Evolutionary conservation across 1,140 invertebrate species (phyloP).

Genomic region (Bombus waltoni): DNA sequence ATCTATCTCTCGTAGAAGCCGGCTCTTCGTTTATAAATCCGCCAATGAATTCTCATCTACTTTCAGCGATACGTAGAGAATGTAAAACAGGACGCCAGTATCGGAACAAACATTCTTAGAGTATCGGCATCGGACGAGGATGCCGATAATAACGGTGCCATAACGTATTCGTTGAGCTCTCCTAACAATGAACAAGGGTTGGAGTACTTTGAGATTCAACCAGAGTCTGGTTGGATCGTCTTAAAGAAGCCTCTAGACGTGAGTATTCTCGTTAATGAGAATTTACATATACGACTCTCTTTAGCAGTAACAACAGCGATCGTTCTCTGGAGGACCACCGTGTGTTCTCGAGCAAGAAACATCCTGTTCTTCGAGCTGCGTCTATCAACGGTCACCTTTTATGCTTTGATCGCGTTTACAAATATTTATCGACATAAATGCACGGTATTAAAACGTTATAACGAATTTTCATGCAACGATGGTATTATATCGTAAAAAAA

Average conservation of each 20-base stretch:
- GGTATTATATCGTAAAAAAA: not conserved
- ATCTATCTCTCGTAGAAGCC: no score
- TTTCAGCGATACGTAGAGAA: slow-evolving; percentile 97
- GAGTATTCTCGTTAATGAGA: slow-evolving; percentile 85
- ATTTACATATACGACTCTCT: slow-evolving; percentile 60
- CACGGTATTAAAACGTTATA: no score
- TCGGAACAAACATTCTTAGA: slow-evolving; percentile 95
- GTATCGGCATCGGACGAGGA: slow-evolving; percentile 98
- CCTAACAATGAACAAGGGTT: slow-evolving; percentile 93
- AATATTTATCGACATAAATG: not conserved
- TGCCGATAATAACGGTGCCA: slow-evolving; percentile 97
- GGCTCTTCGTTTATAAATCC: no score
- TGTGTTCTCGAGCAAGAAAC: slow-evolving; percentile 32
- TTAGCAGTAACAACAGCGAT: slow-evolving; percentile 60
- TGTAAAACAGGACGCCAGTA: slow-evolving; percentile 97
- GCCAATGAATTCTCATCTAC: not conserved
- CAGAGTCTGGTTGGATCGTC: slow-evolving; percentile 97
- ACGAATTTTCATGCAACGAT: not conserved
- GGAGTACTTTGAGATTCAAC: slow-evolving; percentile 97
- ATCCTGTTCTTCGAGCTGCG: not conserved
- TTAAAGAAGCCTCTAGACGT: slow-evolving; percentile 96
- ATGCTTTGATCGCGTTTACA: no score
- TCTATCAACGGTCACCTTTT: not conserved
- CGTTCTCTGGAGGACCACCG: slow-evolving; percentile 44
- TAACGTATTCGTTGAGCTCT: slow-evolving; percentile 94